These are phyloP conservation scores for Hemicentrotus pulcherrimus DNA, from an alignment of 35 echinoderm and acorn worm genomes.

Conservation along the genomic window DNA sequence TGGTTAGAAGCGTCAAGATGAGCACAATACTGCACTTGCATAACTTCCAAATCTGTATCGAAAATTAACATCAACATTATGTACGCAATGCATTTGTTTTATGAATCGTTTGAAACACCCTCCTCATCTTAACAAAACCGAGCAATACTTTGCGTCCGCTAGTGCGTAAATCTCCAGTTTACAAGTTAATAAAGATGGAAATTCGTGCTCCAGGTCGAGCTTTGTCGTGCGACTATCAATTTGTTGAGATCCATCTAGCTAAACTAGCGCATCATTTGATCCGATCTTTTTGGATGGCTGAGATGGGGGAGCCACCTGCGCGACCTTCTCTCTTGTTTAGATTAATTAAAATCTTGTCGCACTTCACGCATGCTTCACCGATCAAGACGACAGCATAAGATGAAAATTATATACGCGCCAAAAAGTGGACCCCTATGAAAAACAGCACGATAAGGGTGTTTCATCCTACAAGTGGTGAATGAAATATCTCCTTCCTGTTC, in stretches of 20 bases:
- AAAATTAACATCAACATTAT: too few species aligned
- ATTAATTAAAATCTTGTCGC: slow-evolving; percentile 19
- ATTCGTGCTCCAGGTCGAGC: neutral
- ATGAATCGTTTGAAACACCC: too few species aligned
- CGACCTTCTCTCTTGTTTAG: neutral
- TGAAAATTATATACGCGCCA: neutral
- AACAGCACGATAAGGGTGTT: too few species aligned
- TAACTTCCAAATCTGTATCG: too few species aligned
- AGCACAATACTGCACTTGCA: too few species aligned
- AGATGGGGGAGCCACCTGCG: neutral
- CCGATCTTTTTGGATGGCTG: neutral
- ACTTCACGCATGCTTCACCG: neutral
- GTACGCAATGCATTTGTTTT: too few species aligned
- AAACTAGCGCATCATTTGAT: neutral
- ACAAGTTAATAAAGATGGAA: neutral
- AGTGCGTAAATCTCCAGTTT: neutral
- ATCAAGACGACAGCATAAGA: neutral
- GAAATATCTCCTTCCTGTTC: too few species aligned
- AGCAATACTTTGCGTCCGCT: too few species aligned
- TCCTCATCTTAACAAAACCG: too few species aligned
- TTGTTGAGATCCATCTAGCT: neutral
- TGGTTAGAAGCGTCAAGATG: too few species aligned
- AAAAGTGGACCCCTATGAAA: neutral
- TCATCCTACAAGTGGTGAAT: too few species aligned
- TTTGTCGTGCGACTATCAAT: neutral